Conservation (phyloP, 2,113 vertebrate genomes). For the Tachysurus fulvidraco region DNA sequence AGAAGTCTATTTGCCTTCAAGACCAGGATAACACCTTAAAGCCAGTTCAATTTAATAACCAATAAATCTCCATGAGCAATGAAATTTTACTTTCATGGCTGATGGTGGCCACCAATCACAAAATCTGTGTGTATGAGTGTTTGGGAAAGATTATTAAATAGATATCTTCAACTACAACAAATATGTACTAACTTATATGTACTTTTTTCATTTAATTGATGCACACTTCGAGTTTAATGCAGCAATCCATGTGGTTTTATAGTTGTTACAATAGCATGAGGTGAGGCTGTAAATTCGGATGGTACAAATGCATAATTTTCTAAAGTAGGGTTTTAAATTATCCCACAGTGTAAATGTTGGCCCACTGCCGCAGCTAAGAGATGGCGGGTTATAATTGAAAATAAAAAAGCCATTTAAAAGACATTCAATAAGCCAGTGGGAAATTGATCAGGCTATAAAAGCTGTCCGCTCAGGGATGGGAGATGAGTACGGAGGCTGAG, state of each 20-base stretch:
- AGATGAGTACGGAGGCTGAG: constrained; percentile 44
- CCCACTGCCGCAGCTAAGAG: constrained; percentile 57
- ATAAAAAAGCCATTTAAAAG: constrained; percentile 75
- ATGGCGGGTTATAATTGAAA: constrained; percentile 69
- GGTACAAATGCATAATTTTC: constrained; percentile 72
- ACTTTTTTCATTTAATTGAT: constrained; percentile 58
- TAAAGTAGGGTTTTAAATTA: constrained; percentile 71
- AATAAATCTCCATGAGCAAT: constrained; percentile 72
- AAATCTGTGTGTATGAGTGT: constrained; percentile 10
- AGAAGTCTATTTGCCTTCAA: constrained; percentile 70
- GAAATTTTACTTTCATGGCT: constrained; percentile 65
- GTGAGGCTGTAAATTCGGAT: constrained; percentile 41
- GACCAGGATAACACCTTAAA: constrained; percentile 68
- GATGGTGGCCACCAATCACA: constrained; percentile 36
- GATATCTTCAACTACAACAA: constrained; percentile 49
- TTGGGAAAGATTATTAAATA: constrained; percentile 5
- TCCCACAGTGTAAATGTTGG: constrained; percentile 59
- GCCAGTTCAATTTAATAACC: constrained; percentile 73
- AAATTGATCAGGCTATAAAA: constrained; percentile 76
- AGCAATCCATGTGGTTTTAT: constrained; percentile 51
- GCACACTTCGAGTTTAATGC: constrained; percentile 44
- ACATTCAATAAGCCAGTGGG: constrained; percentile 73
- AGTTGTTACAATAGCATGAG: constrained; percentile 34
- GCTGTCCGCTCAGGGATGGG: constrained; percentile 36
- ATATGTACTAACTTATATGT: constrained; percentile 19